Percentiles rank a stretch among this genome's conserved stretches.
Evolutionary conservation across 2,888 invertebrate species (phyloP).

Genomic region (Agonopterix subpropinquella): DNA sequence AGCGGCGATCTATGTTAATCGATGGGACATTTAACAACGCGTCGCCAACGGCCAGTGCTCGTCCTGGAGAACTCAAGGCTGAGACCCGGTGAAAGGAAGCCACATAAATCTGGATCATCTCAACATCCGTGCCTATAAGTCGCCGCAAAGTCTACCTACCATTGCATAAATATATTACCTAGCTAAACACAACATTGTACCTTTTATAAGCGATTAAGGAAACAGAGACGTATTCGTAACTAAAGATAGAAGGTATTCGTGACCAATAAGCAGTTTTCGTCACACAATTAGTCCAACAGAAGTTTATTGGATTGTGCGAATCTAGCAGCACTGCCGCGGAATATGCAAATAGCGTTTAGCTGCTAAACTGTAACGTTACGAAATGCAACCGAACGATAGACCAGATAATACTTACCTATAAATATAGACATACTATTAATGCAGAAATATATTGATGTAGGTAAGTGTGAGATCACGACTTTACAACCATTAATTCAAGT

Average conservation of each 20-base stretch:
- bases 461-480: constrained; percentile 60
- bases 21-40: constrained; percentile 61
- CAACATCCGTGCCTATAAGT: constrained; percentile 24
- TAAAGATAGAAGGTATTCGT: no score
- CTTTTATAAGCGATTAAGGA: no score
- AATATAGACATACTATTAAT: constrained; percentile 60
- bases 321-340: constrained; percentile 35
- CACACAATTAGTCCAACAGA: no score
- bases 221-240: no score
- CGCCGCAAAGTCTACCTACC: background rate
- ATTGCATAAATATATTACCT: background rate
- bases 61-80: constrained; percentile 57
- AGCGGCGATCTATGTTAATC: constrained; percentile 65
- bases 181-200: no score
- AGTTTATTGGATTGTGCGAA: constrained; percentile 7
- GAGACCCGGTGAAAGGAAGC: constrained; percentile 61
- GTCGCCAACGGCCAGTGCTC: constrained; percentile 62
- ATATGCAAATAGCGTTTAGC: constrained; percentile 54
- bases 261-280: no score
- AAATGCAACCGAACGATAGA: constrained; percentile 55
- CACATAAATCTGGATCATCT: constrained; percentile 68
- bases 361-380: constrained; percentile 55
- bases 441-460: constrained; percentile 58
- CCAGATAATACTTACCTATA: constrained; percentile 57
- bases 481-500: constrained; percentile 1